Evolutionary conservation across 2,797 vertebrate species (phyloP), one percentile per base, ranked within the genome.

Genomic region (Enteromius thamalakanensis): DNA sequence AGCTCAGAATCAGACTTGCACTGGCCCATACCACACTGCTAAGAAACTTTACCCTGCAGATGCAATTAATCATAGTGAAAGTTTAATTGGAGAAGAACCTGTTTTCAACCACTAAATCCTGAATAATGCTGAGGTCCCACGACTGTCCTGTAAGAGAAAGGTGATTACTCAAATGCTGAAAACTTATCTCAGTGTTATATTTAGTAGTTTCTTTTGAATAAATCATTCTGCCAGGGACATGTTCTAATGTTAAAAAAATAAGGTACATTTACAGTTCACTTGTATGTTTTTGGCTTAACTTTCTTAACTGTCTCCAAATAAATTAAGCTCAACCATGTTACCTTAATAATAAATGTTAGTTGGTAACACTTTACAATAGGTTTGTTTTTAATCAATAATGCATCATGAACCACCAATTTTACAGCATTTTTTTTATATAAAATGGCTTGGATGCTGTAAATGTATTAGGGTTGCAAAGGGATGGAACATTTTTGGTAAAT

Each of bases 21-120:
- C 37, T 60, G 67, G 34, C 32, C 64, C 32, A 67, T 21, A 32
- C 32, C 29, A 53, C 2, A 6, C 29, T 51, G 9, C 17, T 69
- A 32, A 70, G n/a, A 49, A 47, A 47, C 15, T 37, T 80, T 55
- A 68, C 34, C 26, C 67, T 78, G 81, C 65, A 80, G 64, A 62
- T 77, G 40, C 60, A 70, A 74, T 84, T 78, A 74, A 87, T 84
- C 79, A 79, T 74, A 76, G 68, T 34, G 45, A 53, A 29, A 55
- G 55, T 74, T 64, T 86, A 84, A 87, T 69, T 83, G 81, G 80
- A 55, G 74, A 78, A 78, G n/a, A 53, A 77, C n/a, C 23, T 79
- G 21, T 67, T 65, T 71, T 49, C 58, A 26, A 67, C 15, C 60
- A 34, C 32, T 29, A 53, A 26, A 49, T 53, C 15, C 32, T 2